Evolutionary conservation across 1,140 invertebrate species (phyloP), one percentile per base, ranked within the genome.

Genomic region (Lepidurus arcticus): DNA sequence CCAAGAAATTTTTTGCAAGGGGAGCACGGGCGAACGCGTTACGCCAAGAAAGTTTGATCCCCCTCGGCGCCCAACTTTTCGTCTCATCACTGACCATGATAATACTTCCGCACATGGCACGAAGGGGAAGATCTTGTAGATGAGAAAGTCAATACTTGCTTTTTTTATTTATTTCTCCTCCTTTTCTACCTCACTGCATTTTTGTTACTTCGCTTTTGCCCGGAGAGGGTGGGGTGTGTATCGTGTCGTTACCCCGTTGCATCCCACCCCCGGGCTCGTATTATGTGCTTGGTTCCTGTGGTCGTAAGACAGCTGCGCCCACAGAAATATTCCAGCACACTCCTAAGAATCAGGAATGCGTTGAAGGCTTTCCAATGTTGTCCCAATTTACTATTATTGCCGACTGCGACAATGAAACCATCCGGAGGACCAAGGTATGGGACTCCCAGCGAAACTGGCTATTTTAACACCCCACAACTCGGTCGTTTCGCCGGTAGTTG

Each of bases 61-160:
- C 47, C 21, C 16, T 21, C n/a, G 53, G 53, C 53, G 53, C 21
- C 53, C 9, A 65, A 65, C 53, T 65, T 65, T 13, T 13, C 16
- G 0, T 13, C 53, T 65, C 13, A 65, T 65, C 53, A 65, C 53
- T 65, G 21, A 65, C 53, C 53, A 65, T 21, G 53, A 65, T 65
- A 65, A 65, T 65, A 65, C 53, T 65, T 65, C 53, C 53, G 53
- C 53, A 65, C 53, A 65, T 21, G 53, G 53, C 53, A 65, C 53
- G 53, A 65, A 21, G 45, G 16, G 53, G 53, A 65, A 65, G 53
- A 65, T 65, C 16, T 65, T 65, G 9, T n/a, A 65, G 53, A 65
- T 65, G 53, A 65, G 53, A 65, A 65, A 65, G 53, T 65, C 53
- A 65, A 65, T 65, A 65, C 53, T 65, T 21, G 13, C 8, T 21